phyloP scores from a whole-genome alignment of 2,888 invertebrate species.

The Microplitis manilae region DNA sequence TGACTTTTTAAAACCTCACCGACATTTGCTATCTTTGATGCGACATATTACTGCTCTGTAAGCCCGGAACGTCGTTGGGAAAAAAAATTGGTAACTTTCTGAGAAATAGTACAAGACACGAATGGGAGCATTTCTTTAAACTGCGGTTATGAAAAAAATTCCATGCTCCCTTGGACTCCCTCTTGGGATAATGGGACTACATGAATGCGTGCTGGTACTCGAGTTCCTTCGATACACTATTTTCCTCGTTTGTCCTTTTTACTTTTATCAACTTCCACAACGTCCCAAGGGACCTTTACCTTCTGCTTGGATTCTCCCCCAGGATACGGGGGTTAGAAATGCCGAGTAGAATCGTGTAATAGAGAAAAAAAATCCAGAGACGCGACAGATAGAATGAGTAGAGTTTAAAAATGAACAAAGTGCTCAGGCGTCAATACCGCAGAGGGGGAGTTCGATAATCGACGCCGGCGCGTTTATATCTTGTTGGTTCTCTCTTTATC shows the following conservation, averaged over 20 bases:
- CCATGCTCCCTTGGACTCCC: constrained; percentile 71
- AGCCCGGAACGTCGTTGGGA: constrained; percentile 1
- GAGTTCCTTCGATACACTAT: constrained; percentile 11
- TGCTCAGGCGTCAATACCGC: constrained; percentile 17
- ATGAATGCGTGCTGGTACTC: constrained; percentile 65
- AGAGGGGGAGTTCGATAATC: constrained; percentile 40
- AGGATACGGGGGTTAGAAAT: background rate
- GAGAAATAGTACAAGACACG: constrained; percentile 49
- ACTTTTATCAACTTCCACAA: background rate
- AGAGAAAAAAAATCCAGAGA: constrained; percentile 13
- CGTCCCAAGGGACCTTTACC: constrained; percentile 29
- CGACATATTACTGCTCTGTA: background rate
- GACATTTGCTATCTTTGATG: constrained; percentile 20
- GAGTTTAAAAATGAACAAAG: constrained; percentile 2
- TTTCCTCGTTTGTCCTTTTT: constrained; percentile 28
- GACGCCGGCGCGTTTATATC: constrained; percentile 37
- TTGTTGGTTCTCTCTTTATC: background rate
- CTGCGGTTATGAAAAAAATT: constrained; percentile 63
- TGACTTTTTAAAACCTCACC: constrained; percentile 13
- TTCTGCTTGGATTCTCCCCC: background rate
- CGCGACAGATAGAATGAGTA: background rate
- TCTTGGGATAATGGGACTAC: constrained; percentile 70
- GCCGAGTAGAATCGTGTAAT: background rate
- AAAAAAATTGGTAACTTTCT: constrained; percentile 32
- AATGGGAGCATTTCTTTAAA: constrained; percentile 51